Evolutionary conservation across 1,140 invertebrate species (phyloP), one percentile per base, ranked within the genome.

Genomic region (Drosophila kikkawai): DNA sequence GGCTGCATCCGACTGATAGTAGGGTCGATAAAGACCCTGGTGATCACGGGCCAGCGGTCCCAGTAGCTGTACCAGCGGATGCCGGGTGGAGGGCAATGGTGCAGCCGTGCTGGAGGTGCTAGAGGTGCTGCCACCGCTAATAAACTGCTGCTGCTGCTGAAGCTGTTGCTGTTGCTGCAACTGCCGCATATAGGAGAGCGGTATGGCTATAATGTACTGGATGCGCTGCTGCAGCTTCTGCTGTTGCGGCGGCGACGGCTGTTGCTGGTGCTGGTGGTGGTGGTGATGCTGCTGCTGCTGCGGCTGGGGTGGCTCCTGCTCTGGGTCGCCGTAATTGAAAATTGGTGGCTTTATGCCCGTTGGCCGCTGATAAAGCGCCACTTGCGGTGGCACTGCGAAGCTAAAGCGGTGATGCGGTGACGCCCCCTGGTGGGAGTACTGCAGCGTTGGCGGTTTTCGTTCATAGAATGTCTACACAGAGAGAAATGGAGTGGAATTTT

Each of bases 131-230:
- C 36, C n/a, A 34, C 32, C 11, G 19, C 7, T 57, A 42, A 26
- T 66, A 42, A 42, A 17, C 19, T 68, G 67, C 59, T 66, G 59
- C 26, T 64, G 80, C 12, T 44, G 44, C 1, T 81, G n/a, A 9
- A 57, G 15, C 12, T 79, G 65, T 41, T 84, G 58, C 41, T 91
- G 91, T 34, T 91, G 83, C 32, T 92, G 91, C 51, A 92, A 15
- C 53, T 92, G 86, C 0, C 91, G 77, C 79, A 92, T 85, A 55
- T 92, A 91, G 1, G 91, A 87, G 12, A 92, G 56, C 1, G 91
- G 91, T 48, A 92, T 92, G 60, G 91, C 91, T n/a, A 92, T 92
- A 15, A 92, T 91, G 41, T 92, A 92, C 44, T 92, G 91, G 3
- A 91, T 42, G 17, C 84, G 91, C 8, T 91, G 86, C n/a, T 68